Evolutionary conservation across 2,797 vertebrate genomes (phyloP).

Genomic region (Euthynnus affinis): DNA sequence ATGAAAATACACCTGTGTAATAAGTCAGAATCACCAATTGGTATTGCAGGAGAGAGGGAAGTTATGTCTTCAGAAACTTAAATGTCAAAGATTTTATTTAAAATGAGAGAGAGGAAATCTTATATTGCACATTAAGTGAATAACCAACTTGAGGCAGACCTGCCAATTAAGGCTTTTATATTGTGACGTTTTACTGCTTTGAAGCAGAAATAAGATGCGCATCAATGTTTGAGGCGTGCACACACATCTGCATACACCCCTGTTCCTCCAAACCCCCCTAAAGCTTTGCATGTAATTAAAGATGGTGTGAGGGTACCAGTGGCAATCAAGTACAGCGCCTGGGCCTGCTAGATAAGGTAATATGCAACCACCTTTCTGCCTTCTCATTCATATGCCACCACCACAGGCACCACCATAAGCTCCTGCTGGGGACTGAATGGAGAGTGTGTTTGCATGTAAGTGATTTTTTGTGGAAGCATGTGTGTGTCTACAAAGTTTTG

Average conservation of each 20-base stretch:
- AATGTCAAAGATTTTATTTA: conserved; percentile 5
- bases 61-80: background rate
- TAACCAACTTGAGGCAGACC: background rate
- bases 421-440: conserved; percentile 24
- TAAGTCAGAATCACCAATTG: background rate
- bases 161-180: background rate
- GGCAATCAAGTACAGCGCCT: conserved; percentile 37
- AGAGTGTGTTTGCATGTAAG: background rate
- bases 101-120: background rate
- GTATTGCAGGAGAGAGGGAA: background rate
- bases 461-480: background rate
- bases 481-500: background rate
- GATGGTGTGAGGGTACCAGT: background rate
- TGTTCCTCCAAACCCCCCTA: conserved; percentile 4
- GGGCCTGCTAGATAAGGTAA: conserved; percentile 48
- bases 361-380: conserved; percentile 7
- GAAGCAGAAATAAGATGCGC: background rate
- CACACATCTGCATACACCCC: background rate
- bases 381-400: background rate
- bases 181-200: no score
- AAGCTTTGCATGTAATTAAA: conserved; percentile 55
- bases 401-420: conserved; percentile 3
- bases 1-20: background rate
- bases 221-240: background rate
- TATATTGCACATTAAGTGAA: background rate